These are phyloP conservation scores for Vanessa tameamea DNA, from an alignment of 1,140 invertebrate genomes.

Conservation along the genomic window DNA sequence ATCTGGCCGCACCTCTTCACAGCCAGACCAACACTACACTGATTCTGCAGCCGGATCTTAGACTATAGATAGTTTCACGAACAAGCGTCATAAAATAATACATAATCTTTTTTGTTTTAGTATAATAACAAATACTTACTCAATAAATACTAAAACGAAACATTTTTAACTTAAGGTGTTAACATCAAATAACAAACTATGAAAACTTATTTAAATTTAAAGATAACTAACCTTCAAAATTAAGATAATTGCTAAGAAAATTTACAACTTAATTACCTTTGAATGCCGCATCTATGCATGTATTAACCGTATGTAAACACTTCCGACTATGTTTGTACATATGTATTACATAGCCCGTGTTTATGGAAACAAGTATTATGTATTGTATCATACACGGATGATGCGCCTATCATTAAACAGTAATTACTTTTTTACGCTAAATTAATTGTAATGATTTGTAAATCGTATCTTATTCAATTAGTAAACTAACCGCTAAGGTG, in stretches of 20 bases:
- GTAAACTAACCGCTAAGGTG: neutral
- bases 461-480: neutral
- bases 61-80: too few species aligned
- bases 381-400: neutral
- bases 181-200: neutral
- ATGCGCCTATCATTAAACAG: conserved; percentile 9
- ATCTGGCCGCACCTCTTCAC: too few species aligned
- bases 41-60: too few species aligned
- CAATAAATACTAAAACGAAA: too few species aligned
- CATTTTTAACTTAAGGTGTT: neutral
- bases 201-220: neutral
- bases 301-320: neutral
- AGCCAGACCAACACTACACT: too few species aligned
- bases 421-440: conserved; percentile 1
- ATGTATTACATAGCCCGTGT: neutral
- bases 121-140: too few species aligned
- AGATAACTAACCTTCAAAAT: conserved; percentile 2
- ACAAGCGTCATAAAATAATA: too few species aligned
- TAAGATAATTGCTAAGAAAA: neutral
- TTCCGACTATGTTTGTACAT: neutral
- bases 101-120: too few species aligned
- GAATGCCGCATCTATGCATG: neutral
- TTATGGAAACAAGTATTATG: neutral
- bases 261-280: neutral
- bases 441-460: conserved; percentile 1